Evolutionary conservation across 2,888 invertebrate genomes (phyloP), one percentile per base, ranked within the genome.

Genomic region (Oligia latruncula): DNA sequence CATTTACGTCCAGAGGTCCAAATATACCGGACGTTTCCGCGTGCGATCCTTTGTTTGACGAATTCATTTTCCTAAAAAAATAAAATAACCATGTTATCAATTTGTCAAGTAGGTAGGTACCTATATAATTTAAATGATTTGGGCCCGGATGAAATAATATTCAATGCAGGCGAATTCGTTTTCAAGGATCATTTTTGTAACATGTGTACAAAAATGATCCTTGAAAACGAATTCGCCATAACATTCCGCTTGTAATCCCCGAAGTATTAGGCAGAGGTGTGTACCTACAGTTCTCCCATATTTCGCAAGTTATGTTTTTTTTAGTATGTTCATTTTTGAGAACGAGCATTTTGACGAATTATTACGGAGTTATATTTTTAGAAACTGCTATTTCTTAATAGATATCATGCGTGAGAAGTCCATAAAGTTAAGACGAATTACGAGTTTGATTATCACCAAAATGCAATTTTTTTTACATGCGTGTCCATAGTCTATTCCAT

Each of bases 1-100:
- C 99, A 99, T 94, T 99, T 99, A 86, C 99, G 98, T 2, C 99
- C 99, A 17, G 98, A 98, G 1, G 99, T 99, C 99, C 99, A 99
- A 92, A 99, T 99, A 95, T 98, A 99, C 5, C 98, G 97, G 66
- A 98, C 97, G 92, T 98, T 98, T 91, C 98, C 98, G 90, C 98
- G 97, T 8, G 98, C 98, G 87, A 99, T 97, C 92, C 98, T 98
- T 94, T 99, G 98, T 95, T 99, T 99, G 90, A 99, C 97, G 93
- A 99, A 99, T 93, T 99, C 98, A 94, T 99, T 99, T 96, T 99
- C 98, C 95, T 97, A 83, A 74, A 83, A 81, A 78, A 74, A 71
- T 23, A 79, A 43, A 74, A 74, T 43, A 52, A 49, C 58, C 15
- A 76, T 72, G 29, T 74, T 73, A 77, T 62, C 76, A 23, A 40